Conservation (phyloP, 2,113 vertebrate genomes). For the Elephantulus edwardii region DNA sequence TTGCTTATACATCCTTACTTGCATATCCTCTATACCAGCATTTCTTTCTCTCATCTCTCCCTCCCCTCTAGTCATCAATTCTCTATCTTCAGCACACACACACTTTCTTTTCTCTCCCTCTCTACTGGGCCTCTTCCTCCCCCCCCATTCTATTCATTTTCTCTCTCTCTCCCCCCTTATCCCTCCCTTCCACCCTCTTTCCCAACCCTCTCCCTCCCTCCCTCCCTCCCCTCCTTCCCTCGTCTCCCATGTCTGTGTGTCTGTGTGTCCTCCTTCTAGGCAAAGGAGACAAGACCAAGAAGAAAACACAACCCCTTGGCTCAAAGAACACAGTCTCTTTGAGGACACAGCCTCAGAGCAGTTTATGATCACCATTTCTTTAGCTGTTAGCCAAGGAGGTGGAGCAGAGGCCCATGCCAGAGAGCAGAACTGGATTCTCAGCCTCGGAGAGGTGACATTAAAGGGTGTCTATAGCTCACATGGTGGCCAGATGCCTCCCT, state of each 20-base stretch:
- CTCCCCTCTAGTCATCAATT: too few species aligned
- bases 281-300: not conserved
- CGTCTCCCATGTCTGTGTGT: not conserved
- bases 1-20: not conserved
- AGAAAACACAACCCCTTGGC: conserved; percentile 10
- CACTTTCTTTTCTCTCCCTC: too few species aligned
- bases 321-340: conserved; percentile 40
- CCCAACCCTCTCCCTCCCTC: not conserved
- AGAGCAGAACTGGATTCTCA: conserved; percentile 38
- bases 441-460: conserved; percentile 59
- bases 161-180: not conserved
- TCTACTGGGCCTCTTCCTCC: not conserved
- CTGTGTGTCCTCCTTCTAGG: not conserved
- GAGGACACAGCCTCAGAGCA: not conserved
- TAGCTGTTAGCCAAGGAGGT: conserved; percentile 44
- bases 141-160: too few species aligned
- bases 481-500: conserved; percentile 46
- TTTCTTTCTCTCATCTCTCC: too few species aligned
- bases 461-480: conserved; percentile 61
- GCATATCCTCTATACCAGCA: not conserved
- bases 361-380: conserved; percentile 41
- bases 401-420: conserved; percentile 34
- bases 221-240: not conserved
- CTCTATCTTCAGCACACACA: not conserved
- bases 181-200: too few species aligned